These are phyloP conservation scores for Onychostruthus taczanowskii DNA, from an alignment of 2,113 vertebrate species.

Conservation along the genomic window DNA sequence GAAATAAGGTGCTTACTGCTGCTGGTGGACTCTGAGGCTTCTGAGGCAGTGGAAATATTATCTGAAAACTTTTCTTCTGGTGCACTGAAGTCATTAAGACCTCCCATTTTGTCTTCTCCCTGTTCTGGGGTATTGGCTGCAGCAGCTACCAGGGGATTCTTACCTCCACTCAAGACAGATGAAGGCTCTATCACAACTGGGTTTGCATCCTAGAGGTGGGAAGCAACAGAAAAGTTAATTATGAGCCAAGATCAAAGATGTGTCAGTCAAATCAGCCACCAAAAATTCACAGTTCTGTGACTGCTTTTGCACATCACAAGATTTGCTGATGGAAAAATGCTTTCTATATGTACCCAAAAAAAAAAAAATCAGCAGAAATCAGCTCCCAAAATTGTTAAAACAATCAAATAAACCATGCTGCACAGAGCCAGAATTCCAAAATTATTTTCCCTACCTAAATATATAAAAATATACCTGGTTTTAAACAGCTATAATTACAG, in stretches of 20 bases:
- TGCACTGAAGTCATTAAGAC: constrained; percentile 75
- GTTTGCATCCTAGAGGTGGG: constrained; percentile 82
- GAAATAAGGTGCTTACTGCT: constrained; percentile 80
- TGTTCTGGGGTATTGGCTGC: constrained; percentile 73
- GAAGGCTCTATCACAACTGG: constrained; percentile 91
- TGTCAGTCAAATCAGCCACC: not conserved
- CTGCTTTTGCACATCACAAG: not conserved
- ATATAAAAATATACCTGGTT: not conserved
- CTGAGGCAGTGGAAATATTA: constrained; percentile 90
- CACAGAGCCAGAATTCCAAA: not conserved
- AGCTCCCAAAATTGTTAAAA: not conserved
- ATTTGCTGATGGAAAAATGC: not conserved
- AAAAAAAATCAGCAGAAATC: not conserved
- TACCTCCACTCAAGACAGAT: constrained; percentile 81
- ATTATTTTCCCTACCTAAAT: not conserved
- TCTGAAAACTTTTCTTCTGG: constrained; percentile 90
- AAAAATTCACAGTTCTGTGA: not conserved
- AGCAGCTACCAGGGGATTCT: constrained; percentile 71
- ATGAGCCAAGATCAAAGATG: not conserved
- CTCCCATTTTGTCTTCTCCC: constrained; percentile 73
- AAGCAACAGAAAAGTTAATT: not conserved
- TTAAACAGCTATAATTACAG: not conserved
- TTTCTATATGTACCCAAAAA: not conserved
- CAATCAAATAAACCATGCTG: not conserved
- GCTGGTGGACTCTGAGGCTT: constrained; percentile 86